phyloP scores from a whole-genome alignment of 2,888 invertebrate species.

The Drosophila testacea region DNA sequence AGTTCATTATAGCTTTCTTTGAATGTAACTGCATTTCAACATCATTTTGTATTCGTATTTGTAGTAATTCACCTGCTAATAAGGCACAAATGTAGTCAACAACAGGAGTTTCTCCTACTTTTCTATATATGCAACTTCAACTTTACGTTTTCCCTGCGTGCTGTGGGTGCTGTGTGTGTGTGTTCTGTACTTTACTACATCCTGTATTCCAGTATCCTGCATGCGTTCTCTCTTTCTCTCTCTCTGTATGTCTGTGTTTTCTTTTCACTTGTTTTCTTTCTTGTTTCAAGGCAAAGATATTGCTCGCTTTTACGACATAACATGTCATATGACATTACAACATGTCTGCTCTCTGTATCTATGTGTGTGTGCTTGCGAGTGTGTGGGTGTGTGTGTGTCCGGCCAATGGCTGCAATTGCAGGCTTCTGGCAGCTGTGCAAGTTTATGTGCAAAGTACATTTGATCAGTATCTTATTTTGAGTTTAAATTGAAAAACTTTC shows the following conservation, averaged over 20 bases:
- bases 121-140: slow-evolving; percentile 23
- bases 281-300: slow-evolving; percentile 73
- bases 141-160: slow-evolving; percentile 48
- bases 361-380: slow-evolving; percentile 19
- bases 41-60: not conserved
- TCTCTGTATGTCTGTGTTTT: slow-evolving; percentile 27
- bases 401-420: slow-evolving; percentile 62
- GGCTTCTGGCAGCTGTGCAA: slow-evolving; percentile 62
- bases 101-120: slow-evolving; percentile 34
- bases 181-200: slow-evolving; percentile 47
- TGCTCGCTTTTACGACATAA: slow-evolving; percentile 76
- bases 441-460: slow-evolving; percentile 81
- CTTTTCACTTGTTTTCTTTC: slow-evolving; percentile 62
- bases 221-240: slow-evolving; percentile 12
- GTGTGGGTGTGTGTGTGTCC: slow-evolving; percentile 39
- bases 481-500: slow-evolving; percentile 82
- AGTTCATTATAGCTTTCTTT: slow-evolving; percentile 1
- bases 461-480: slow-evolving; percentile 82
- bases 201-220: slow-evolving; percentile 58
- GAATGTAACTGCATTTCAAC: not conserved
- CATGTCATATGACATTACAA: slow-evolving; percentile 78
- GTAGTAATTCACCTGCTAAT: slow-evolving; percentile 54
- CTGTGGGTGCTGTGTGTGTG: slow-evolving; percentile 17
- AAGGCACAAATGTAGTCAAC: slow-evolving; percentile 61
- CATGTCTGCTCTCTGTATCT: slow-evolving; percentile 65